Conservation (phyloP, 2,113 vertebrate species). For the Cynocephalus volans region DNA sequence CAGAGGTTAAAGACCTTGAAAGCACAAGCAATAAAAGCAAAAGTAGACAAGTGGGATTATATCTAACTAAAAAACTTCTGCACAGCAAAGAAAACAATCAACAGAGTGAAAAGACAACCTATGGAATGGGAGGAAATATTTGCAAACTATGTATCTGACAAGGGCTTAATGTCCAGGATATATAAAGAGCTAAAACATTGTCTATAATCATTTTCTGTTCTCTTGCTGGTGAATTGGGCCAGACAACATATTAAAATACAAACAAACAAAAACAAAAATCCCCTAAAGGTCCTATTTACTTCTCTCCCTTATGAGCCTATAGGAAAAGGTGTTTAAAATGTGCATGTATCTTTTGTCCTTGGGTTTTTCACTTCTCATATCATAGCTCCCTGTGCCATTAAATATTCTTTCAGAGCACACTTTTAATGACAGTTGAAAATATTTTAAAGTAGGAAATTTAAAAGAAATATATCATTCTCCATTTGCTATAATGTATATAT, state of each 20-base stretch:
- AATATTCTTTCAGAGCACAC: slow-evolving; percentile 20
- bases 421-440: slow-evolving; percentile 5
- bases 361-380: background rate
- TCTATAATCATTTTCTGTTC: slow-evolving; percentile 1
- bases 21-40: too few species aligned
- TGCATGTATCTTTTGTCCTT: background rate
- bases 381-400: background rate
- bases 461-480: background rate
- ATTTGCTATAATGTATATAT: background rate
- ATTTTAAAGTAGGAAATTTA: slow-evolving; percentile 42
- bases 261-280: background rate
- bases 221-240: background rate
- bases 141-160: too few species aligned
- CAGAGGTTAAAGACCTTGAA: background rate
- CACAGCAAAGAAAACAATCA: too few species aligned
- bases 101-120: too few species aligned
- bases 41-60: too few species aligned
- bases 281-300: background rate
- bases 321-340: background rate
- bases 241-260: background rate
- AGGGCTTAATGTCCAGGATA: too few species aligned
- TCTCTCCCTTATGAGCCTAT: background rate
- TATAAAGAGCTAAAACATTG: background rate
- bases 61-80: too few species aligned
- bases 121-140: too few species aligned